A percentile compares a stretch with the other conserved stretches of the same genome.
Evolutionary conservation across 2,113 vertebrate genomes (phyloP).

Genomic region (Otis tarda): DNA sequence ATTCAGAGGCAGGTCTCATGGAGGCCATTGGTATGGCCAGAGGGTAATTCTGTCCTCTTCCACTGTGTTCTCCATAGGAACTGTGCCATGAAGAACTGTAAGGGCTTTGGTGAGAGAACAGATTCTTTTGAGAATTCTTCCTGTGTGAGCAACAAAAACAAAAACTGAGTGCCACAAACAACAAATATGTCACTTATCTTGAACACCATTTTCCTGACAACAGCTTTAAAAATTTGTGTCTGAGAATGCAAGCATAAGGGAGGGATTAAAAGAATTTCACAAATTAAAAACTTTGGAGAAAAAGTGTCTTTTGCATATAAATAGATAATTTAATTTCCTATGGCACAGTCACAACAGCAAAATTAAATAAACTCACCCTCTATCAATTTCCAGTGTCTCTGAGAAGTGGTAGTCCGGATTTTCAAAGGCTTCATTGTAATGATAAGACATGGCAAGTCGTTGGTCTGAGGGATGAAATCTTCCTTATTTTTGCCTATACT

Average conservation of each 20-base stretch:
- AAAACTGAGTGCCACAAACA: neutral
- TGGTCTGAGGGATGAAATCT: neutral
- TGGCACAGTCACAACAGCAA: neutral
- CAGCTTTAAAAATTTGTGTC: neutral
- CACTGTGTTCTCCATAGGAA: neutral
- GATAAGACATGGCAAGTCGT: constrained; percentile 71
- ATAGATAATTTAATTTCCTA: neutral
- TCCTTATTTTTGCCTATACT: neutral
- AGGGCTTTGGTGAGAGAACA: neutral
- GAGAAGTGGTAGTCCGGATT: constrained; percentile 78
- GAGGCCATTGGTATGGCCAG: constrained; percentile 51
- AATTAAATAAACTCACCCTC: constrained; percentile 73
- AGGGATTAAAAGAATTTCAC: neutral
- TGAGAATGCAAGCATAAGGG: neutral
- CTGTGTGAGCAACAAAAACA: neutral
- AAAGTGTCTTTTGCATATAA: neutral
- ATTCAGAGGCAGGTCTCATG: neutral
- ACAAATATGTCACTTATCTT: neutral
- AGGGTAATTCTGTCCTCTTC: neutral
- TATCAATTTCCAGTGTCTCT: constrained; percentile 78
- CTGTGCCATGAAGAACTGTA: neutral
- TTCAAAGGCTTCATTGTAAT: constrained; percentile 66
- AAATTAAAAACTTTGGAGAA: neutral
- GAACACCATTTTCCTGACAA: neutral
- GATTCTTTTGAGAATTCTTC: neutral